phyloP scores from a whole-genome alignment of 2,113 vertebrate genomes.

The Candoia aspera region DNA sequence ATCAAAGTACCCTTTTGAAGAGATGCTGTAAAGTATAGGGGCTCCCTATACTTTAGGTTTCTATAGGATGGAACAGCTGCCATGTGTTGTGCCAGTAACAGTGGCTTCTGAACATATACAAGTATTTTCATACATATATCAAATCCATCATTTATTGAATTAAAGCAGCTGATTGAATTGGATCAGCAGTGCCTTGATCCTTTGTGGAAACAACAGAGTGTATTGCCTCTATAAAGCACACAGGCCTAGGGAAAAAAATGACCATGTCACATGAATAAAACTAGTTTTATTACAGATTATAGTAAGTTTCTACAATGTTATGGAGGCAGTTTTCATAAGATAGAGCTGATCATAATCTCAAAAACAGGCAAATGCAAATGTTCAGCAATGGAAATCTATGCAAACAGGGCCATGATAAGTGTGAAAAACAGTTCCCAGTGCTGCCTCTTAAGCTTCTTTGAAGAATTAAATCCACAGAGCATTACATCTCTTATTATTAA shows the following conservation, averaged over 20 bases:
- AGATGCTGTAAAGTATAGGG: not conserved
- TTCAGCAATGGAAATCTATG: not conserved
- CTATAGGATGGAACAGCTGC: not conserved
- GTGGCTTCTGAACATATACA: not conserved
- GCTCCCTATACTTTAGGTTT: not conserved
- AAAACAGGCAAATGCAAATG: constrained; percentile 39
- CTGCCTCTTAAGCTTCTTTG: constrained; percentile 42
- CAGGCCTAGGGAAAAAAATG: not conserved
- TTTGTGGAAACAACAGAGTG: not conserved
- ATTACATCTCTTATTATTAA: constrained; percentile 67
- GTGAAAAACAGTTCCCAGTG: constrained; percentile 56
- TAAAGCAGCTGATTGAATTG: not conserved
- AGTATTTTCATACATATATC: not conserved
- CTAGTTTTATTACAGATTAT: constrained; percentile 10
- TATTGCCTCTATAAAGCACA: not conserved
- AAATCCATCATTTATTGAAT: not conserved
- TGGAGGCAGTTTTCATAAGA: constrained; percentile 1
- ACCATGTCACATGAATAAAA: not conserved
- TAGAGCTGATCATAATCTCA: constrained; percentile 23
- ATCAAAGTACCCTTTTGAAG: not conserved
- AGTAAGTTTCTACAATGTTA: constrained; percentile 20
- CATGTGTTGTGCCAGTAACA: not conserved
- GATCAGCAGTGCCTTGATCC: not conserved
- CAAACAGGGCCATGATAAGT: constrained; percentile 47
- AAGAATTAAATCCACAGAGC: constrained; percentile 46